These are phyloP conservation scores for Gallinago jamesoni DNA, from an alignment of 2,113 vertebrate species.

Conservation along the genomic window DNA sequence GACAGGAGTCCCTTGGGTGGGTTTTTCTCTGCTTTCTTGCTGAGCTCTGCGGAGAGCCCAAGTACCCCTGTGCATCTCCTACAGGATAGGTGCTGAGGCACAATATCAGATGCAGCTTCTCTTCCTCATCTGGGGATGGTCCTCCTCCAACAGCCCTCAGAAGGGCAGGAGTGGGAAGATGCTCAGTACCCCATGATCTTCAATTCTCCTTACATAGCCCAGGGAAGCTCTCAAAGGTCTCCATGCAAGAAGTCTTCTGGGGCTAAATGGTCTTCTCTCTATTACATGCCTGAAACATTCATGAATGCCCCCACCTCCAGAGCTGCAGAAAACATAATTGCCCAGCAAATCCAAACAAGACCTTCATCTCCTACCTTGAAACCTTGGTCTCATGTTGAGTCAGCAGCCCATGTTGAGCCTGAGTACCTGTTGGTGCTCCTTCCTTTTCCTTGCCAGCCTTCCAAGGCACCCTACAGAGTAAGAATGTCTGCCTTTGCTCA, in stretches of 20 bases:
- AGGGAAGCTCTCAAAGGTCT: not conserved
- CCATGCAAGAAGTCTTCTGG: not conserved
- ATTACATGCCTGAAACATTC: not conserved
- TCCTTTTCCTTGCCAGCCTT: not conserved
- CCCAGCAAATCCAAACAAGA: not conserved
- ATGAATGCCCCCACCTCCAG: not conserved
- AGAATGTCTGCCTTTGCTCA: not conserved
- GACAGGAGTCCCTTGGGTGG: not conserved
- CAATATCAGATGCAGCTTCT: accelerated
- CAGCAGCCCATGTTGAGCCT: not conserved
- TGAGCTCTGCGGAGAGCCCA: not conserved
- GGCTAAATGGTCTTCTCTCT: not conserved
- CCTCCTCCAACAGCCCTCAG: not conserved
- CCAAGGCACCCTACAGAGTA: not conserved
- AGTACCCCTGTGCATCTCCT: not conserved
- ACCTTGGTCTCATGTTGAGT: not conserved
- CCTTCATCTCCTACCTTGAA: not conserved
- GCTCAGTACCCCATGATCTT: not conserved
- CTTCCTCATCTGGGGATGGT: not conserved
- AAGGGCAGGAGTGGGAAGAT: not conserved
- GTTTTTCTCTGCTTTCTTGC: accelerated
- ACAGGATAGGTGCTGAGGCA: not conserved
- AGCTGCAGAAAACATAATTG: not conserved
- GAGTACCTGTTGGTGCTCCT: not conserved
- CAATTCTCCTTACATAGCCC: not conserved